These are phyloP conservation scores for Prorops nasuta DNA, from an alignment of 1,140 invertebrate species.

Conservation along the genomic window DNA sequence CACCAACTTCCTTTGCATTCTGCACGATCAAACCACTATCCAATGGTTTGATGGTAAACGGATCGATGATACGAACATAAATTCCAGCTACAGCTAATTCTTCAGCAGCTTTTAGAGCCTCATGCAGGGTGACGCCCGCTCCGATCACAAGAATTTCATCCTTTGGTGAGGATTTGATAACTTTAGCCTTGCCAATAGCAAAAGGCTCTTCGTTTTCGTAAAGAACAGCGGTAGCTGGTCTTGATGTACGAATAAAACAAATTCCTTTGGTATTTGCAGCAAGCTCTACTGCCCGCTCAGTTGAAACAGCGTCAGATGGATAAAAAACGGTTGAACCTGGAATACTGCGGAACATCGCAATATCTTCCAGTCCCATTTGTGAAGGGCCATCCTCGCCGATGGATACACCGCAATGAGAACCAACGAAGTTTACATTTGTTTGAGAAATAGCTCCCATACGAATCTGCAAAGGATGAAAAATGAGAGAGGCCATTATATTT, in stretches of 20 bases:
- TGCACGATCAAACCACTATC: conserved; percentile 76
- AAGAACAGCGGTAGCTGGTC: conserved; percentile 85
- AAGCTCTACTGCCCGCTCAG: conserved; percentile 90
- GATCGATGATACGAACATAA: conserved; percentile 82
- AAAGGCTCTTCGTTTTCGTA: conserved; percentile 88
- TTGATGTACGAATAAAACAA: conserved; percentile 93
- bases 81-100: conserved; percentile 69
- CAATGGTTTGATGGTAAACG: conserved; percentile 94
- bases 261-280: conserved; percentile 95
- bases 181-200: conserved; percentile 74
- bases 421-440: conserved; percentile 94
- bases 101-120: conserved; percentile 84
- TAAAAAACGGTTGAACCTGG: conserved; percentile 95
- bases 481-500: no score
- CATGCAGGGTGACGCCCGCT: conserved; percentile 89
- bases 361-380: conserved; percentile 98
- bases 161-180: conserved; percentile 71
- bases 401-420: conserved; percentile 94
- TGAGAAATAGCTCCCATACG: conserved; percentile 99
- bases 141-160: conserved; percentile 88
- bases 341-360: conserved; percentile 92
- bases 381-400: conserved; percentile 98
- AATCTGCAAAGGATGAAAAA: conserved; percentile 62
- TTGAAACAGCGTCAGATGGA: conserved; percentile 92
- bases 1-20: conserved; percentile 78